Evolutionary conservation across 2,113 vertebrate genomes (phyloP).

Genomic region (Siphamia tubifer): DNA sequence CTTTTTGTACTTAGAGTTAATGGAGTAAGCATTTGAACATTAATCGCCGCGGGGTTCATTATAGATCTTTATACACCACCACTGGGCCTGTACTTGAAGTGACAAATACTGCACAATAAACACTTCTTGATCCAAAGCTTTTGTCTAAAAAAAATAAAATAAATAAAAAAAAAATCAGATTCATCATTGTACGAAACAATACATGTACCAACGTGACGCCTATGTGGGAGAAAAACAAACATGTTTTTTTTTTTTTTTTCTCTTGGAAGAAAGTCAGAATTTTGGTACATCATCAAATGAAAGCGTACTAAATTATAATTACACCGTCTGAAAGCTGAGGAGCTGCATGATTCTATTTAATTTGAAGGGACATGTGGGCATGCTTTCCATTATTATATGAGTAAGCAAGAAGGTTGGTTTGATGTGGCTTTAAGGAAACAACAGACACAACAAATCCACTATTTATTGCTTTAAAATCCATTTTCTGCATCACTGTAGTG

Average conservation of each 20-base stretch:
- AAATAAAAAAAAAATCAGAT: too few species aligned
- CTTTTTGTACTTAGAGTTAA: not conserved
- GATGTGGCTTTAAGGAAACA: not conserved
- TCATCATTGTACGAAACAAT: too few species aligned
- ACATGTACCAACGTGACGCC: too few species aligned
- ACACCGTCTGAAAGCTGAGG: constrained; percentile 16
- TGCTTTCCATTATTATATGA: constrained; percentile 14
- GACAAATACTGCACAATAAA: not conserved
- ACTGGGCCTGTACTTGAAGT: too few species aligned
- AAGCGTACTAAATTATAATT: constrained; percentile 22
- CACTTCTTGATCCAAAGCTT: not conserved
- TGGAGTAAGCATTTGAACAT: not conserved
- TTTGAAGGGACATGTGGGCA: constrained; percentile 4
- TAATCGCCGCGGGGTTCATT: not conserved
- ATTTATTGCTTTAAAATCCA: not conserved
- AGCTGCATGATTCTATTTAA: constrained; percentile 19
- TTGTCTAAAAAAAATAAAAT: too few species aligned
- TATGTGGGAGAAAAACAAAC: too few species aligned
- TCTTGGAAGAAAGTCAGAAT: constrained; percentile 11
- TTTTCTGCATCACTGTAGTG: not conserved
- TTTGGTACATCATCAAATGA: constrained; percentile 19
- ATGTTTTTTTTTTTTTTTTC: too few species aligned
- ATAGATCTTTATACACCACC: too few species aligned
- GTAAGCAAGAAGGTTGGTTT: not conserved
- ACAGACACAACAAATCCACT: not conserved